A percentile compares a stretch with the other conserved stretches of the same genome.
phyloP scores from a whole-genome alignment of 2,113 vertebrate genomes.

The Dicrurus megarhynchus region DNA sequence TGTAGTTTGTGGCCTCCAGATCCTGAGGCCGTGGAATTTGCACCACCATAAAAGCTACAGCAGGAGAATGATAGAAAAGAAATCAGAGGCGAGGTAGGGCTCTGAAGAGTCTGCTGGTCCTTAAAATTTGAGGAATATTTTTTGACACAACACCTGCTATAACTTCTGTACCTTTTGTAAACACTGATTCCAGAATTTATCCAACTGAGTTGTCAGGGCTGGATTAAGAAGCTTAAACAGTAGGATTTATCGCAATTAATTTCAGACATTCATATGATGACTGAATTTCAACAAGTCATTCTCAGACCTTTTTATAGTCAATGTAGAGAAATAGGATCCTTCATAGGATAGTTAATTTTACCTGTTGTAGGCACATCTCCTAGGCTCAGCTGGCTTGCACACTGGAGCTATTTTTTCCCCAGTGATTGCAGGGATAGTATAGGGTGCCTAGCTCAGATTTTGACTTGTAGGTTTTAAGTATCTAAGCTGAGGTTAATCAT shows the following conservation, averaged over 20 bases:
- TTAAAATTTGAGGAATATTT: background rate
- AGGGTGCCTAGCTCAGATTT: background rate
- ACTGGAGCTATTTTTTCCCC: background rate
- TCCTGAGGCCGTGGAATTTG: background rate
- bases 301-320: background rate
- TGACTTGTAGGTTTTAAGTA: background rate
- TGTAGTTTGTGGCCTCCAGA: background rate
- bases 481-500: background rate
- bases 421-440: background rate
- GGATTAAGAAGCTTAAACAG: background rate
- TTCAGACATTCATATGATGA: background rate
- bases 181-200: background rate
- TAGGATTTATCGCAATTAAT: background rate
- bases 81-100: background rate
- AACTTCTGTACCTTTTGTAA: background rate
- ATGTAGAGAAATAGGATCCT: background rate
- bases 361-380: background rate
- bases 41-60: background rate
- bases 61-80: background rate
- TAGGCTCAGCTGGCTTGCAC: background rate
- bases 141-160: background rate
- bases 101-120: background rate
- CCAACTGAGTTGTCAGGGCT: background rate
- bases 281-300: background rate
- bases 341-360: background rate